phyloP scores from a whole-genome alignment of 92 coral and sea anemone genomes.

The Paramuricea clavata region DNA sequence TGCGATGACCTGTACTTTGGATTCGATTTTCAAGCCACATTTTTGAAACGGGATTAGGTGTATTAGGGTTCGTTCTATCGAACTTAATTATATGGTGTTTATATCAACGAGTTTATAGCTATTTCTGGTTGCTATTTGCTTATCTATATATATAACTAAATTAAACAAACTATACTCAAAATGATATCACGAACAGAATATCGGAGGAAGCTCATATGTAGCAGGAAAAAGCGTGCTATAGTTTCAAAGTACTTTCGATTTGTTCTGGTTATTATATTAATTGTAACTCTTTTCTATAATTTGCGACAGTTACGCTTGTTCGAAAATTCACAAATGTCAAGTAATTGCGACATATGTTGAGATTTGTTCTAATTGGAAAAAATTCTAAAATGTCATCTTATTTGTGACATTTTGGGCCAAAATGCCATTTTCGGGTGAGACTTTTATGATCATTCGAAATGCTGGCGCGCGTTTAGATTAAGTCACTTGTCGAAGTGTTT shows the following conservation, averaged over 20 bases:
- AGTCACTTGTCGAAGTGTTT: not conserved
- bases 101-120: not conserved
- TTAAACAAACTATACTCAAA: not conserved
- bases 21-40: not conserved
- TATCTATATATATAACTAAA: not conserved
- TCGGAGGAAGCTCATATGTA: not conserved
- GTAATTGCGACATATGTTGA: not conserved
- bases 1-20: not conserved
- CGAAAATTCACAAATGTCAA: not conserved
- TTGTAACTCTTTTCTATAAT: not conserved
- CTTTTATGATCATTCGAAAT: not conserved
- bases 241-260: not conserved
- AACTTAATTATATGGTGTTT: no score
- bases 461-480: not conserved
- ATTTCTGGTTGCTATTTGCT: slow-evolving; percentile 15
- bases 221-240: not conserved
- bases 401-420: not conserved
- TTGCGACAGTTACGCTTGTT: not conserved
- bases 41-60: not conserved
- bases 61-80: not conserved
- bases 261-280: not conserved
- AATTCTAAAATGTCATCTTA: not conserved
- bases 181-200: not conserved
- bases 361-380: not conserved
- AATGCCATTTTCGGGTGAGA: not conserved